Conservation (phyloP, 1,140 invertebrate species). For the Diprion similis region DNA sequence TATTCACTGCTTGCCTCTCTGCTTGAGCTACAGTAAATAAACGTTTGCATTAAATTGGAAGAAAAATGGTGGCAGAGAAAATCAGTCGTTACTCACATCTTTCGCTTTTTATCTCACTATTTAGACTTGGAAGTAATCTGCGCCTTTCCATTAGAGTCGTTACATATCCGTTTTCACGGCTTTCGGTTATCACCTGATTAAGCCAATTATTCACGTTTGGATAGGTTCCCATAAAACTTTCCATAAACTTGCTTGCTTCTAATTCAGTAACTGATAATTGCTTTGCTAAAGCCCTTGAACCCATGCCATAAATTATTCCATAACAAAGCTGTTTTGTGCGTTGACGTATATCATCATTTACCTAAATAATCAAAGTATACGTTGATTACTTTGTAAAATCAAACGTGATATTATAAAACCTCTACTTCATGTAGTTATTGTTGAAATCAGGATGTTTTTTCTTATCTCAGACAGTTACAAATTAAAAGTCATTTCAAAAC, state of each 20-base stretch:
- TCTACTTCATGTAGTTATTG: slow-evolving; percentile 8
- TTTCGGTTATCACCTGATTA: slow-evolving; percentile 71
- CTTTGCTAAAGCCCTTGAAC: slow-evolving; percentile 82
- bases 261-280: slow-evolving; percentile 80
- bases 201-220: slow-evolving; percentile 77
- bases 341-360: slow-evolving; percentile 78
- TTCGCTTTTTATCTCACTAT: slow-evolving; percentile 65
- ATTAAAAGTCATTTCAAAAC: no score
- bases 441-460: background rate
- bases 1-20: slow-evolving; percentile 96
- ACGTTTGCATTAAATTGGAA: slow-evolving; percentile 20
- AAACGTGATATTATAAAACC: slow-evolving; percentile 2
- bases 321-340: slow-evolving; percentile 95
- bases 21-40: slow-evolving; percentile 71
- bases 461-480: background rate
- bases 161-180: slow-evolving; percentile 78
- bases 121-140: slow-evolving; percentile 82
- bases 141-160: slow-evolving; percentile 82
- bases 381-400: background rate
- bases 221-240: slow-evolving; percentile 84
- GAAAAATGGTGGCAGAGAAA: slow-evolving; percentile 29
- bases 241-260: slow-evolving; percentile 82
- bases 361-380: slow-evolving; percentile 56
- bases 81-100: slow-evolving; percentile 62
- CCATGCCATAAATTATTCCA: slow-evolving; percentile 98